Percentiles rank a stretch among this genome's conserved stretches.
These are phyloP conservation scores for Mythimna ferrago DNA, from an alignment of 2,888 invertebrate species.

Conservation along the genomic window DNA sequence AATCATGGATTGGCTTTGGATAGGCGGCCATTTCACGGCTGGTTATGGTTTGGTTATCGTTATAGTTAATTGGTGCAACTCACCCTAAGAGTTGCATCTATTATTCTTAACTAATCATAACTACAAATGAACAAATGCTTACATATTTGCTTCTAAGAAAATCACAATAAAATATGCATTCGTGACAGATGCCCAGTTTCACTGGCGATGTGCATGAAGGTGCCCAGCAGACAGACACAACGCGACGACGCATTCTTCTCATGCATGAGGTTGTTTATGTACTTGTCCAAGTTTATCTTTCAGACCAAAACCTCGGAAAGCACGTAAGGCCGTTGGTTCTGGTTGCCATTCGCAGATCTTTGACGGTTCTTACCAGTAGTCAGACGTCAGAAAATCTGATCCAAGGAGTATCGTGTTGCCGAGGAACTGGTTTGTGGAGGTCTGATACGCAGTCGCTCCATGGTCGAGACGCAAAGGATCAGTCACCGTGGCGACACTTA, in stretches of 20 bases:
- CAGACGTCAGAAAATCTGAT: no score
- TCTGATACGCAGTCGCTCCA: neutral
- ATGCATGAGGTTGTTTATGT: no score
- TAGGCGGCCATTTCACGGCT: no score
- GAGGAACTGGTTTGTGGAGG: neutral
- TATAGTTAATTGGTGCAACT: no score
- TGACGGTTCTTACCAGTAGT: no score
- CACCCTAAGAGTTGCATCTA: neutral
- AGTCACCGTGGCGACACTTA: no score
- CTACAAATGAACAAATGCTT: neutral
- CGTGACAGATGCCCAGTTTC: slow-evolving; percentile 49
- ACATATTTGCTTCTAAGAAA: slow-evolving; percentile 9
- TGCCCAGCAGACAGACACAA: neutral
- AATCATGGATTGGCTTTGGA: no score
- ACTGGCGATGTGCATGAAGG: slow-evolving; percentile 20
- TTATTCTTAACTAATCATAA: neutral
- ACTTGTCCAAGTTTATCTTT: no score
- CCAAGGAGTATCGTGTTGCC: neutral
- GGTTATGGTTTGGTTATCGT: no score
- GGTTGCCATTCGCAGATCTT: no score
- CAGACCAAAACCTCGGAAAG: no score
- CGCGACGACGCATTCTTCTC: neutral
- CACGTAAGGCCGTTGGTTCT: no score
- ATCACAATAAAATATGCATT: slow-evolving; percentile 16
- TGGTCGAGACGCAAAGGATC: neutral